Conservation (phyloP, 2,888 invertebrate species). For the Iphiclides podalirius region DNA sequence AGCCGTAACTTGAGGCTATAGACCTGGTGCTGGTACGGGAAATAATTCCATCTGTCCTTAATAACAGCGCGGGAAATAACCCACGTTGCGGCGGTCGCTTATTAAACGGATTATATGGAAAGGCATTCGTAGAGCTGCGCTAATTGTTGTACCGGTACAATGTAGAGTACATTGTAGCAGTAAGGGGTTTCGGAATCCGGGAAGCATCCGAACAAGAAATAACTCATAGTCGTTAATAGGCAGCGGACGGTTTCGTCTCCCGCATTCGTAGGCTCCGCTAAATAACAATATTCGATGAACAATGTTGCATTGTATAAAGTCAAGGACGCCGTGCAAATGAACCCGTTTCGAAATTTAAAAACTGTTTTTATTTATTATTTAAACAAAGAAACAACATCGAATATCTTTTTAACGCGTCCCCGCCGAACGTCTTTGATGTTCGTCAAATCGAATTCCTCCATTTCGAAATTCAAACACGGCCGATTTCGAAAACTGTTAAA, state of each 20-base stretch:
- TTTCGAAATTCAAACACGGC: background rate
- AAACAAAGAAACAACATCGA: no score
- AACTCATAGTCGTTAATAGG: constrained; percentile 7
- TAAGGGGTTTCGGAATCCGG: constrained; percentile 19
- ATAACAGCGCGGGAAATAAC: constrained; percentile 12
- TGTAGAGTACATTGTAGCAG: no score
- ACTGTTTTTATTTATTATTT: background rate
- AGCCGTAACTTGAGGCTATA: background rate
- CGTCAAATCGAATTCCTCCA: background rate
- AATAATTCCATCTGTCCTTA: constrained; percentile 17
- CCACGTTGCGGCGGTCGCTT: constrained; percentile 6
- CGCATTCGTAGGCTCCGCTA: no score
- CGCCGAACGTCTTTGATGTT: no score
- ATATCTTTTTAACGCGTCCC: background rate
- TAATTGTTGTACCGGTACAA: constrained; percentile 3
- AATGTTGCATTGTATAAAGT: background rate
- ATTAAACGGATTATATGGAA: constrained; percentile 20
- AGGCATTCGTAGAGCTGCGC: constrained; percentile 11
- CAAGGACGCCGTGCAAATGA: background rate
- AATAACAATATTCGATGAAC: background rate
- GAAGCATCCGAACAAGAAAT: constrained; percentile 8
- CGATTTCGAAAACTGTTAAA: background rate
- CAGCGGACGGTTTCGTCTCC: background rate
- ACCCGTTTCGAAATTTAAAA: background rate
- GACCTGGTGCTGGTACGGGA: background rate